Evolutionary conservation across 2,113 vertebrate genomes (phyloP), one percentile per base, ranked within the genome.

Genomic region (Indri indri): DNA sequence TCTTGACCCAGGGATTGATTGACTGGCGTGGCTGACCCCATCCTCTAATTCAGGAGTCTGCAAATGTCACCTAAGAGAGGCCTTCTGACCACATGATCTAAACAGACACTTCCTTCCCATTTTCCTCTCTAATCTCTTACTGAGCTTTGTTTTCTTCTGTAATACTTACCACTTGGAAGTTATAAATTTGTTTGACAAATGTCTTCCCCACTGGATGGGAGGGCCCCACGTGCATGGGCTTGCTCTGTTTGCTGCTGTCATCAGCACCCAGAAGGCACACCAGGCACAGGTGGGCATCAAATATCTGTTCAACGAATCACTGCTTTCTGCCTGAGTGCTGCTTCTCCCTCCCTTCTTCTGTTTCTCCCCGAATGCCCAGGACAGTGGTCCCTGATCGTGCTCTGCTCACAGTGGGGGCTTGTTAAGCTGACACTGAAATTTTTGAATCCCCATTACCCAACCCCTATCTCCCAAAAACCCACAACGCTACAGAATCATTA

Each of bases 21-120:
- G 34, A 5, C 52, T 4, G 52, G 40, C n/a, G 10, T 0, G 25
- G 57, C n/a, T 12, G 5, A 40, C 11, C 22, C 0, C 0, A 0
- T 7, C 22, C 61, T 23, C 20, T 71, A 13, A 30, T 8, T 34
- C 61, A 12, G 10, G 20, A 22, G 66, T 54, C 42, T 18, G 37
- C 37, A 3, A 4, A 11, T 0, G n/a, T 27, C 66, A 13, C 23
- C 85, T 52, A 2, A 8, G 42, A 68, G 8, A 47, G 63, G 66
- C 23, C n/a, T 37, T 86, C 74, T 23, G 63, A 40, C 27, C 10
- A 42, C 10, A 9, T 0, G 3, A 8, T 30, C 54, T 37, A 22
- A 65, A 40, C 9, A 13, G 71, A 30, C 0, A 4, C 23, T 5
- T n/a, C 20, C 47, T 61, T 68, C 61, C 74, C 30, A 61, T 0